These are phyloP conservation scores for Argyrosomus regius DNA, from an alignment of 2,797 vertebrate species.

Conservation along the genomic window DNA sequence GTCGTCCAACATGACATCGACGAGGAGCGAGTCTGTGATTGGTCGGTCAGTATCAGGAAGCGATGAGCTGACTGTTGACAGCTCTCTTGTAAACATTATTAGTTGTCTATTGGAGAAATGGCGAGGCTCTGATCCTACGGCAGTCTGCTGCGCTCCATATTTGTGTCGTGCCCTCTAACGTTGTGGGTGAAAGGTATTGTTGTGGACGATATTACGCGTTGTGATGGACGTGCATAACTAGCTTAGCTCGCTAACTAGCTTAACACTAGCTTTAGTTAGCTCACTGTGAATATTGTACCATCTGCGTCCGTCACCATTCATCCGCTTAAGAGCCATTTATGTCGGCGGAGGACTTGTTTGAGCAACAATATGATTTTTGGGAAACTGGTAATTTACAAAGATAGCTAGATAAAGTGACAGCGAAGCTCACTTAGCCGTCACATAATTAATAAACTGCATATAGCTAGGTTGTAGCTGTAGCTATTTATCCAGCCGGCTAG, in stretches of 20 bases:
- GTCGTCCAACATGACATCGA: slow-evolving; percentile 58
- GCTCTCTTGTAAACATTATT: slow-evolving; percentile 29
- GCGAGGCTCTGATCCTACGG: slow-evolving; percentile 7
- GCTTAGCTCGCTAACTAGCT: slow-evolving; percentile 40
- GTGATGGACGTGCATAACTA: slow-evolving; percentile 1
- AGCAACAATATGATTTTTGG: too few species aligned
- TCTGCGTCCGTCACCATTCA: slow-evolving; percentile 15
- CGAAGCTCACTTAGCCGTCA: neutral
- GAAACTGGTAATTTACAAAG: neutral
- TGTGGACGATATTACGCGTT: neutral
- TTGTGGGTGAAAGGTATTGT: slow-evolving; percentile 41
- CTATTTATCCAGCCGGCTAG: neutral
- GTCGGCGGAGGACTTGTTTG: neutral
- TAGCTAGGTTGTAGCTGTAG: neutral
- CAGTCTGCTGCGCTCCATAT: neutral
- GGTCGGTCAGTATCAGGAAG: slow-evolving; percentile 65
- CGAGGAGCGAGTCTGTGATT: slow-evolving; percentile 45
- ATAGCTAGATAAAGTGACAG: too few species aligned
- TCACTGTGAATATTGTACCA: slow-evolving; percentile 1
- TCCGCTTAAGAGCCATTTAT: neutral
- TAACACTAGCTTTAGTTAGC: slow-evolving; percentile 17
- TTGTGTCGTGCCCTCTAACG: slow-evolving; percentile 9
- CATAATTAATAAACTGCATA: neutral
- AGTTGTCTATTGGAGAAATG: slow-evolving; percentile 22
- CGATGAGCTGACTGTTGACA: slow-evolving; percentile 69